These are phyloP conservation scores for Drosophila recens DNA, from an alignment of 2,888 invertebrate species.

Conservation along the genomic window DNA sequence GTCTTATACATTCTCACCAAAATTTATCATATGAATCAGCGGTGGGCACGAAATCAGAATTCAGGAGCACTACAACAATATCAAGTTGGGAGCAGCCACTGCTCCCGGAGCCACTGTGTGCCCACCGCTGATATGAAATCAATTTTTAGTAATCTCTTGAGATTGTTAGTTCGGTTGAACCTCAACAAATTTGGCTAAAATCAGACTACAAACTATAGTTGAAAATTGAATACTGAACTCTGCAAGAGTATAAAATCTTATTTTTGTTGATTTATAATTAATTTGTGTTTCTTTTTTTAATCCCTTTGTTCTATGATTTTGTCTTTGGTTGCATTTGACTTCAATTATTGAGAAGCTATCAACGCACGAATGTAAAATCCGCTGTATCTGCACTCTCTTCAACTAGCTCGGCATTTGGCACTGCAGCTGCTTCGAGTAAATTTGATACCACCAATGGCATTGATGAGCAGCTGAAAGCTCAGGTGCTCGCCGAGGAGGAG, in stretches of 20 bases:
- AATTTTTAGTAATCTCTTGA: too few species aligned
- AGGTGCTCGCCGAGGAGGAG: slow-evolving; percentile 97
- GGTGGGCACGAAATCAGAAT: too few species aligned
- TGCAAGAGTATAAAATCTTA: neutral
- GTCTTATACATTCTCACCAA: too few species aligned
- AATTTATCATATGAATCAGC: too few species aligned
- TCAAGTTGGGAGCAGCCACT: too few species aligned
- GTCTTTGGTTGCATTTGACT: slow-evolving; percentile 34
- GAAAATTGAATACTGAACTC: neutral
- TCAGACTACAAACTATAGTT: too few species aligned
- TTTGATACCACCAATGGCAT: slow-evolving; percentile 91
- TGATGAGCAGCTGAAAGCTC: slow-evolving; percentile 93
- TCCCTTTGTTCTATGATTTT: slow-evolving; percentile 45
- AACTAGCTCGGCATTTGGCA: slow-evolving; percentile 95
- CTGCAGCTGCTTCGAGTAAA: slow-evolving; percentile 91
- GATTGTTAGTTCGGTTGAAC: too few species aligned
- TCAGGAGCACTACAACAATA: too few species aligned
- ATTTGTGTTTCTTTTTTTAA: slow-evolving; percentile 26
- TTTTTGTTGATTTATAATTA: slow-evolving; percentile 20
- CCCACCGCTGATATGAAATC: too few species aligned
- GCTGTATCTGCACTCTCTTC: slow-evolving; percentile 95
- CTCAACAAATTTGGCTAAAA: too few species aligned
- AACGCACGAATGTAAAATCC: slow-evolving; percentile 93
- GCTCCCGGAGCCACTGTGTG: too few species aligned
- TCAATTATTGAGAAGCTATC: slow-evolving; percentile 88